Percentiles rank a stretch among this genome's conserved stretches.
phyloP scores from a whole-genome alignment of 2,113 vertebrate species.

The Microcebus murinus region DNA sequence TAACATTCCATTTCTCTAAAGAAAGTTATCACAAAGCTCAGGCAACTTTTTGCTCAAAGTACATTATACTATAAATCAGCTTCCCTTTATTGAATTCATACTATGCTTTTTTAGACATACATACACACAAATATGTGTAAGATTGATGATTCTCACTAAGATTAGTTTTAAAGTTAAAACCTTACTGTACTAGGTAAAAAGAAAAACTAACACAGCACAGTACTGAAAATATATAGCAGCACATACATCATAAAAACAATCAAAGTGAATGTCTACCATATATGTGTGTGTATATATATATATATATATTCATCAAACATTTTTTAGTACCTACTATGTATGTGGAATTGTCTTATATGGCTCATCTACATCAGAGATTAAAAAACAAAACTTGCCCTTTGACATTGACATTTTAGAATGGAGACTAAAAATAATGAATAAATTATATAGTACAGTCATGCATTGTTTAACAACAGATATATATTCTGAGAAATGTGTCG shows the following conservation, averaged over 20 bases:
- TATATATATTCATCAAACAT: neutral
- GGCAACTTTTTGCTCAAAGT: neutral
- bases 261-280: neutral
- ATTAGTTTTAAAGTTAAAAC: conserved; percentile 35
- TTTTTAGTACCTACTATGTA: neutral
- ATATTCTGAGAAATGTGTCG: neutral
- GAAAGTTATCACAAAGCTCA: neutral
- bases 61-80: neutral
- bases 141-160: neutral
- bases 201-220: neutral
- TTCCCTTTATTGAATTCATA: neutral
- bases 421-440: neutral
- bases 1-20: neutral
- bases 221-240: neutral
- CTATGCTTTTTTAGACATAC: neutral
- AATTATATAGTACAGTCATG: neutral
- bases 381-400: neutral
- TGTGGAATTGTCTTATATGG: neutral
- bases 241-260: neutral
- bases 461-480: neutral
- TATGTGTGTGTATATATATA: neutral
- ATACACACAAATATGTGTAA: neutral
- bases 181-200: neutral
- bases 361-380: neutral
- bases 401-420: neutral